A percentile compares a stretch with the other conserved stretches of the same genome.
These are phyloP conservation scores for Bucorvus abyssinicus DNA, from an alignment of 2,797 vertebrate genomes.

Conservation along the genomic window DNA sequence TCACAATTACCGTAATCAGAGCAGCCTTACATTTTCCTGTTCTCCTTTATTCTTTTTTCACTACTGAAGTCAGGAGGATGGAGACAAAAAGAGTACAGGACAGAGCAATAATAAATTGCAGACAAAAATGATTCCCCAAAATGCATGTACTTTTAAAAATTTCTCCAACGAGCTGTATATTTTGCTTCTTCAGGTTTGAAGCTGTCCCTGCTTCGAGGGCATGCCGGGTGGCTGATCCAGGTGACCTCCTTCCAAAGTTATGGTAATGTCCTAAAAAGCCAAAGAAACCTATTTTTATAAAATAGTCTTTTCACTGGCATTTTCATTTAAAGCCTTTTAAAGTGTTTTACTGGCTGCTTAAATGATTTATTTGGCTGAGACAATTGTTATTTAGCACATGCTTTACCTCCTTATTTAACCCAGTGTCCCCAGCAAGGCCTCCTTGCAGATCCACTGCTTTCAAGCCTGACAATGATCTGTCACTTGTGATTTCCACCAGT, in stretches of 20 bases:
- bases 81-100: neutral
- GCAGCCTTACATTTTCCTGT: neutral
- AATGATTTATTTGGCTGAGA: neutral
- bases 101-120: neutral
- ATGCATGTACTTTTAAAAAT: neutral
- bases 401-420: neutral
- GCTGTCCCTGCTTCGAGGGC: neutral
- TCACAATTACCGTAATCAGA: neutral
- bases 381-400: neutral
- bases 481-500: neutral
- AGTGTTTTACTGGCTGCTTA: neutral
- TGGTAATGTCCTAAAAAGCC: neutral
- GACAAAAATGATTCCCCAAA: neutral
- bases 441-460: neutral
- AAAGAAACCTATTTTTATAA: neutral
- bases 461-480: neutral
- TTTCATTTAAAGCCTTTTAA: neutral
- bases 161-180: neutral
- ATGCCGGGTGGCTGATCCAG: neutral
- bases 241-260: neutral
- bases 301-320: neutral
- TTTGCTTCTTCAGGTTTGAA: neutral
- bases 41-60: neutral
- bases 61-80: neutral
- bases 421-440: neutral